Evolutionary conservation across 2,888 invertebrate species (phyloP), one percentile per base, ranked within the genome.

Genomic region (Mantis religiosa): DNA sequence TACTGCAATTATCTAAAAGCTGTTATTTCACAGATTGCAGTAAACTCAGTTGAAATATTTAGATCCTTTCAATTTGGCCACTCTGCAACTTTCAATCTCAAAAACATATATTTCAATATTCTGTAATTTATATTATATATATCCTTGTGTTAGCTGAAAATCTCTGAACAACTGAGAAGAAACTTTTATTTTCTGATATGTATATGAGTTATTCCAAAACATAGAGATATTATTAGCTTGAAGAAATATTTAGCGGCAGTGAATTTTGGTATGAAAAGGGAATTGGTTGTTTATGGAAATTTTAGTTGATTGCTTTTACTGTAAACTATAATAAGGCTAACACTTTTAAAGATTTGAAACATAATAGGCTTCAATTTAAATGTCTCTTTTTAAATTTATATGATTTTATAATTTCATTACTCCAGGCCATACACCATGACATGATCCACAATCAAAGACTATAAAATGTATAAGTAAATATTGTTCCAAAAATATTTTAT

Each of bases 171-270:
- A 84, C 54, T 27, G 20, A 81, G 86, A 71, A 81, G 30, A 28
- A 86, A 28, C 25, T 86, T 88, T 89, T 82, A 30, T 47, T 85
- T 83, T 82, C 89, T 89, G 89, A 89, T 89, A 89, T 89, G 89
- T 89, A 85, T 34, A 25, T 41, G 34, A 82, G 27, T 82, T 82
- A n/a, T 20, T 41, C 87, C 82, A 71, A 87, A 87, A 34, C 82
- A 87, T 34, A 82, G 25, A 82, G 34, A 82, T 87, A 25, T 82
- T 81, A 28, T 9, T 82, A 15, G 30, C 87, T 82, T 87, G 81
- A 34, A 54, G 30, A 82, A 87, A 28, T 34, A 82, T 30, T 87
- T 34, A 82, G 87, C 82, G 34, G 82, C 87, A 87, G 88, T 88
- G 82, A 83, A 88, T 88, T 85, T 88, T 88, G 82, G 88, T 83